These are phyloP conservation scores for Cyclina sinensis DNA, from an alignment of 1,140 invertebrate genomes.

Conservation along the genomic window DNA sequence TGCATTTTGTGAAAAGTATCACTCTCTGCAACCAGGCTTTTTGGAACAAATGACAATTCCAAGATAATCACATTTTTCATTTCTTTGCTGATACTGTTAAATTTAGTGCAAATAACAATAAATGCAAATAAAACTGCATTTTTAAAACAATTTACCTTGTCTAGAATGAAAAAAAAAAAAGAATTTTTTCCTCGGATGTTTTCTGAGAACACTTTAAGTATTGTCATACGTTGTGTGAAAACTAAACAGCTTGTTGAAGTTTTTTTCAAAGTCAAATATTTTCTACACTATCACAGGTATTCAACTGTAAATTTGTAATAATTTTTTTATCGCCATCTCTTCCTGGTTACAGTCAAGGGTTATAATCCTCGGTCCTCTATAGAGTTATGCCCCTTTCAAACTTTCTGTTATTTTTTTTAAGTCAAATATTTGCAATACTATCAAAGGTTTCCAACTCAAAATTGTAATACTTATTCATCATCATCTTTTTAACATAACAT, in stretches of 20 bases:
- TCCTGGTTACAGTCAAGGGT: background rate
- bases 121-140: background rate
- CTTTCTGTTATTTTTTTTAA: background rate
- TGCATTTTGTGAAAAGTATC: background rate
- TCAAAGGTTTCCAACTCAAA: background rate
- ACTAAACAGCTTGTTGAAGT: background rate
- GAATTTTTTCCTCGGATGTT: background rate
- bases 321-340: background rate
- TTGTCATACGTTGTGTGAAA: background rate
- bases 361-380: background rate
- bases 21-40: background rate
- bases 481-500: background rate
- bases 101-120: background rate
- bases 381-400: background rate
- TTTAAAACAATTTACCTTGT: constrained; percentile 3
- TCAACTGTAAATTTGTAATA: constrained; percentile 2
- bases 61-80: constrained; percentile 1
- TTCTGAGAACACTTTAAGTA: background rate
- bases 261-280: too few species aligned
- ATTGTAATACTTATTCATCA: background rate
- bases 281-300: background rate
- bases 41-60: background rate
- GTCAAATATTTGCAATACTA: background rate
- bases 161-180: background rate
- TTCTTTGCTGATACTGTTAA: background rate